phyloP scores from a whole-genome alignment of 2,888 invertebrate species.

The Ischnura elegans region DNA sequence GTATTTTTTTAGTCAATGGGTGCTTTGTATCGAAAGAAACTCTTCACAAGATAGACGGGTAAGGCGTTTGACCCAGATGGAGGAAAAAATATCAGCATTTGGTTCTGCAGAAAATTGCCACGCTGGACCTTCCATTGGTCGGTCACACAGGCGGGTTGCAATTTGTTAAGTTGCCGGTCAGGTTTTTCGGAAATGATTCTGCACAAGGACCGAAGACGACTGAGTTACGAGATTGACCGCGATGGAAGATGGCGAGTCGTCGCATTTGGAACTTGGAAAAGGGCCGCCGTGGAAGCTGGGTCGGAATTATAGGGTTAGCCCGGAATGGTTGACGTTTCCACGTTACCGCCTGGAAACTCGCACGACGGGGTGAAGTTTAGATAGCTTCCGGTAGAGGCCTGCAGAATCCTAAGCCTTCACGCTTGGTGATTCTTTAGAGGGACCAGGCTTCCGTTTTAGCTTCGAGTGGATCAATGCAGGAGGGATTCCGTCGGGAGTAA shows the following conservation, averaged over 20 bases:
- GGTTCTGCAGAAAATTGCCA: background rate
- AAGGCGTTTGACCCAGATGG: too few relatives aligned
- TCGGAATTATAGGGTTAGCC: background rate
- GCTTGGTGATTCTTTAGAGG: background rate
- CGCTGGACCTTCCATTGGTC: too few relatives aligned
- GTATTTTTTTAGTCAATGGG: too few relatives aligned
- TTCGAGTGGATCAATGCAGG: too few relatives aligned
- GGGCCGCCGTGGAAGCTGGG: background rate
- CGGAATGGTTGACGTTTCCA: background rate
- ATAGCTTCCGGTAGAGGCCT: background rate
- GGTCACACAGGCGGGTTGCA: too few relatives aligned
- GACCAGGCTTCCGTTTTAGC: background rate
- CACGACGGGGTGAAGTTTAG: background rate
- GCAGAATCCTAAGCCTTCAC: slow-evolving; percentile 14
- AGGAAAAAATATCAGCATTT: background rate
- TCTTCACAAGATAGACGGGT: too few relatives aligned
- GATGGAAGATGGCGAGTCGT: background rate
- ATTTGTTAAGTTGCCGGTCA: background rate
- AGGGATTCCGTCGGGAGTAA: too few relatives aligned
- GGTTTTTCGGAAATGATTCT: background rate
- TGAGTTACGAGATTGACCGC: background rate
- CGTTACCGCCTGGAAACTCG: background rate
- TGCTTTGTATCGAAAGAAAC: too few relatives aligned
- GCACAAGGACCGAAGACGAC: background rate
- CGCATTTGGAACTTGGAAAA: too few relatives aligned